Evolutionary conservation across 2,797 vertebrate genomes (phyloP).

Genomic region (Enteromius fasciolatus): DNA sequence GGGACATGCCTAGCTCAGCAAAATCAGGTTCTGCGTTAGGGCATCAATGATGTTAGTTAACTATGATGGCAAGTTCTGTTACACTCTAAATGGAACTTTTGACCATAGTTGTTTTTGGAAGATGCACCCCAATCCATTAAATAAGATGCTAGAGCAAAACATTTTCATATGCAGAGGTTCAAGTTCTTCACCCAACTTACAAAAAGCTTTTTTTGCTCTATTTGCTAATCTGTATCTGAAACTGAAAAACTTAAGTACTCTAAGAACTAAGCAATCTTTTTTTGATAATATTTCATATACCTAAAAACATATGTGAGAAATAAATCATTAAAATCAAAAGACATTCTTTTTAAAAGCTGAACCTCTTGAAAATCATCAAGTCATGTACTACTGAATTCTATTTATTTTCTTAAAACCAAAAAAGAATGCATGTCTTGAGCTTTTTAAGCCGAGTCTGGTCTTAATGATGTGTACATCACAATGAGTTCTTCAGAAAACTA

Average conservation of each 20-base stretch:
- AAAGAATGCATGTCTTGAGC: neutral
- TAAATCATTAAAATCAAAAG: neutral
- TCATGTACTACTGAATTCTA: neutral
- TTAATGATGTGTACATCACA: constrained; percentile 24
- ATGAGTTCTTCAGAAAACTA: constrained; percentile 24
- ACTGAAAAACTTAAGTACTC: too few species aligned
- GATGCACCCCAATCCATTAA: too few species aligned
- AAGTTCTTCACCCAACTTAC: neutral
- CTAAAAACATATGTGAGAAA: neutral
- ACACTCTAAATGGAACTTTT: too few species aligned
- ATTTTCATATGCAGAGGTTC: too few species aligned
- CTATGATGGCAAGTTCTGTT: too few species aligned
- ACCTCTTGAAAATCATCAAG: neutral
- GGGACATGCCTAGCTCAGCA: too few species aligned
- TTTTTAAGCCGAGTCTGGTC: constrained; percentile 10
- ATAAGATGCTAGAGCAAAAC: too few species aligned
- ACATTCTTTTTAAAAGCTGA: neutral
- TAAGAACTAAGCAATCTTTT: neutral
- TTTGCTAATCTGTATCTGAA: neutral
- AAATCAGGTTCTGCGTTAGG: too few species aligned
- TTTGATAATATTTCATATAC: neutral
- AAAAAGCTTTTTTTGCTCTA: neutral
- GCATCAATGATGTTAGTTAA: too few species aligned
- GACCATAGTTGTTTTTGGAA: too few species aligned
- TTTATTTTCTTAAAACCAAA: neutral